Evolutionary conservation across 2,113 vertebrate genomes (phyloP).

Genomic region (Sphaerodactylus townsendi): DNA sequence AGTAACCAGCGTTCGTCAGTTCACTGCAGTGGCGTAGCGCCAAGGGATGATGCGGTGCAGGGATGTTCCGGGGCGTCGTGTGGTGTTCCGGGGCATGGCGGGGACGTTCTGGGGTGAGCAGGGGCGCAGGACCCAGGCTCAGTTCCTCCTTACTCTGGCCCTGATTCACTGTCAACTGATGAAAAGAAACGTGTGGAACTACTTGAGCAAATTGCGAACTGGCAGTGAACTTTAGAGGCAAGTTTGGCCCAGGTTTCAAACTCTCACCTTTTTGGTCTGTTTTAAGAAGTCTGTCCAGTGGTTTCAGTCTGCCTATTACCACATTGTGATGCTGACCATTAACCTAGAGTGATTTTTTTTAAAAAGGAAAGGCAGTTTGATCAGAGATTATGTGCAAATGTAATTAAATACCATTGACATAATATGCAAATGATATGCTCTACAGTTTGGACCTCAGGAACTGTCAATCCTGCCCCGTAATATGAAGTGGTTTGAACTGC

Average conservation of each 20-base stretch:
- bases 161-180: not conserved
- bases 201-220: not conserved
- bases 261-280: not conserved
- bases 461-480: not conserved
- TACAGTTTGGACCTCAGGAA: not conserved
- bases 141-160: no score
- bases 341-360: not conserved
- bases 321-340: not conserved
- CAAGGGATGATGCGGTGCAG: no score
- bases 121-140: no score
- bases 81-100: no score
- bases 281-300: not conserved
- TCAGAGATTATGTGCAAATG: conserved; percentile 5
- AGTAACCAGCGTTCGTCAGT: not conserved
- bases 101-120: no score
- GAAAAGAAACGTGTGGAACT: not conserved
- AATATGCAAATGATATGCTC: conserved; percentile 3
- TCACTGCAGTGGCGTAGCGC: no score
- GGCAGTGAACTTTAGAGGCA: not conserved
- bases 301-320: not conserved
- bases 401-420: conserved; percentile 15
- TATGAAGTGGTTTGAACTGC: not conserved
- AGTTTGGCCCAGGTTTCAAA: not conserved
- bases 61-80: no score
- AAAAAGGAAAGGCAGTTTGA: conserved; percentile 3